phyloP scores from a whole-genome alignment of 2,888 invertebrate genomes.

The Cheilosia variabilis region DNA sequence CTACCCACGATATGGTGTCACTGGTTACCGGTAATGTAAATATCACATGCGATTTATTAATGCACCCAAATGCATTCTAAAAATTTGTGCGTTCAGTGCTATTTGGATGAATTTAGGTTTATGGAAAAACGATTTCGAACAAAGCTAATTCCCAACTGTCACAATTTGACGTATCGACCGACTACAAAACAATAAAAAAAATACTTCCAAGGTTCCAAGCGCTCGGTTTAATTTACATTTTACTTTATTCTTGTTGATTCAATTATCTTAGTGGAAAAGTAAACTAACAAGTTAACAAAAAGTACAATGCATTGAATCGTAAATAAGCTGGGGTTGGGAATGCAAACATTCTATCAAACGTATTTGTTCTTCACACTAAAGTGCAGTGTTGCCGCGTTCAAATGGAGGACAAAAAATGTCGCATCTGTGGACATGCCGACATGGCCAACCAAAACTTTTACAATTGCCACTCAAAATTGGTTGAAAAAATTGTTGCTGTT shows the following conservation, averaged over 20 bases:
- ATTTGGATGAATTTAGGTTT: too few species aligned
- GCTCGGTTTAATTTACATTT: slow-evolving; percentile 2
- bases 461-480: slow-evolving; percentile 75
- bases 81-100: too few species aligned
- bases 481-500: slow-evolving; percentile 78
- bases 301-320: slow-evolving; percentile 33
- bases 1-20: too few species aligned
- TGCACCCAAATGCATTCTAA: too few species aligned
- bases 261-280: slow-evolving; percentile 16
- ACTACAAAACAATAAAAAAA: slow-evolving; percentile 69
- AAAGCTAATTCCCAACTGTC: slow-evolving; percentile 10
- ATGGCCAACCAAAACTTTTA: slow-evolving; percentile 78
- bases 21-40: too few species aligned
- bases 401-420: slow-evolving; percentile 78
- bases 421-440: slow-evolving; percentile 79
- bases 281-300: background rate
- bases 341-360: slow-evolving; percentile 7
- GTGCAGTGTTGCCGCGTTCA: slow-evolving; percentile 34
- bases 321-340: background rate
- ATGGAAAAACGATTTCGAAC: too few species aligned
- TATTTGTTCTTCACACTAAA: slow-evolving; percentile 5
- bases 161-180: slow-evolving; percentile 76
- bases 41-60: too few species aligned
- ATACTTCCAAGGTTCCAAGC: slow-evolving; percentile 14
- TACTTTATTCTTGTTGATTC: slow-evolving; percentile 12